phyloP scores from a whole-genome alignment of 2,797 vertebrate genomes.

The Cheirogaleus major region DNA sequence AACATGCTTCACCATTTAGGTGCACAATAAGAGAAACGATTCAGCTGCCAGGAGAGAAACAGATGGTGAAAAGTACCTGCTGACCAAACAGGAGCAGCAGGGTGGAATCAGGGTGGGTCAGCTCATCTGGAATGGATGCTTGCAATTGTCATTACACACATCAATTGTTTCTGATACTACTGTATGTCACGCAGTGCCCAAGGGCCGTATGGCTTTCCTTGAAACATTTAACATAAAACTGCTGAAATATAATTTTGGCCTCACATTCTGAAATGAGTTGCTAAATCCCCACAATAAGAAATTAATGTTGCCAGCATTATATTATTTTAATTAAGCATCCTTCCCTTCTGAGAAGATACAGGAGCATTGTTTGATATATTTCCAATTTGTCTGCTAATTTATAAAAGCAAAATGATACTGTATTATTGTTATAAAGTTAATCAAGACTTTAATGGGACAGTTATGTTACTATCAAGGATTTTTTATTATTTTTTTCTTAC shows the following conservation, averaged over 20 bases:
- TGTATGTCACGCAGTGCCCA: conserved; percentile 58
- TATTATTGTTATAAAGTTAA: conserved; percentile 85
- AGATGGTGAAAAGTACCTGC: conserved; percentile 77
- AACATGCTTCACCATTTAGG: conserved; percentile 52
- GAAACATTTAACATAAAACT: conserved; percentile 73
- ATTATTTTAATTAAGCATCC: conserved; percentile 81
- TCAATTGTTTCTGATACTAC: conserved; percentile 68
- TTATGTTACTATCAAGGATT: conserved; percentile 75
- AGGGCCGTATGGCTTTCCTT: conserved; percentile 59
- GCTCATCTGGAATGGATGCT: conserved; percentile 72
- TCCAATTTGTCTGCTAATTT: conserved; percentile 83
- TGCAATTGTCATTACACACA: conserved; percentile 68
- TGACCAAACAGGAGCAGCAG: conserved; percentile 79
- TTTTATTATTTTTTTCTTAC: conserved; percentile 75
- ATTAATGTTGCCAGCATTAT: conserved; percentile 71
- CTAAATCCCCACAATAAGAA: conserved; percentile 72
- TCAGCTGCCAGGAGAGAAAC: conserved; percentile 68
- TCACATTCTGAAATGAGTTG: conserved; percentile 62
- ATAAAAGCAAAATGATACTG: conserved; percentile 81
- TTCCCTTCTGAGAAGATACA: conserved; percentile 69
- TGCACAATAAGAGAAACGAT: conserved; percentile 66
- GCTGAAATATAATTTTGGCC: conserved; percentile 72
- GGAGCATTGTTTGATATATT: conserved; percentile 75
- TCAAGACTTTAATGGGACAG: conserved; percentile 85
- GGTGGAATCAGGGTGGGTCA: conserved; percentile 70